Percentiles rank a stretch among this genome's conserved stretches.
phyloP scores from a whole-genome alignment of 2,113 vertebrate genomes.

The Myodes glareolus region DNA sequence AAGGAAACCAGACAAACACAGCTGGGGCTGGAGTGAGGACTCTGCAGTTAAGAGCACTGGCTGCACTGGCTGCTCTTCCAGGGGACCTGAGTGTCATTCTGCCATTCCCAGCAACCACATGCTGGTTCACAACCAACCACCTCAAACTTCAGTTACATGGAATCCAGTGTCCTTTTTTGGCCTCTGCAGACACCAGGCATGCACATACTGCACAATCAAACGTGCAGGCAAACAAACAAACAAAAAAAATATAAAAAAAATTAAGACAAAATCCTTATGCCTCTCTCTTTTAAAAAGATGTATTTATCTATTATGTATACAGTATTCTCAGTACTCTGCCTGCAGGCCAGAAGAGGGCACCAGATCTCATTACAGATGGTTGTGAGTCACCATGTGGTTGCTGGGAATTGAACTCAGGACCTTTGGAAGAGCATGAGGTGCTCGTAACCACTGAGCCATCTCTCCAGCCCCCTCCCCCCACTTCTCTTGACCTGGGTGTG shows the following conservation, averaged over 20 bases:
- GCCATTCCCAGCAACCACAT: neutral
- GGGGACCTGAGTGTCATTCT: neutral
- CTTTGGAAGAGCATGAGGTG: too few species aligned
- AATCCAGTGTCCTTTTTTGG: neutral
- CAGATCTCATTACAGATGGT: too few species aligned
- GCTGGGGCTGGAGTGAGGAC: neutral
- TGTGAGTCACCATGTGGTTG: too few species aligned
- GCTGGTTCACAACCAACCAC: neutral
- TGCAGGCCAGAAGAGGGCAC: too few species aligned
- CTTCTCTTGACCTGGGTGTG: too few species aligned
- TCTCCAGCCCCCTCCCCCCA: too few species aligned
- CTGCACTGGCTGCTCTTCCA: neutral
- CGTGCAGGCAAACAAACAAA: neutral
- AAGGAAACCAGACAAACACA: neutral
- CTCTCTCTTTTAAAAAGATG: neutral
- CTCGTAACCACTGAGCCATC: too few species aligned
- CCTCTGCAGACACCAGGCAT: neutral
- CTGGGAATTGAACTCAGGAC: too few species aligned
- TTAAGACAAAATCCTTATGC: neutral
- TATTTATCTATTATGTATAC: too few species aligned
- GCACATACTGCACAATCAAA: neutral
- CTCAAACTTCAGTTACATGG: neutral
- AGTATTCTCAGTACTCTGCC: too few species aligned
- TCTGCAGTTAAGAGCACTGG: neutral
- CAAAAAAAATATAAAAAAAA: neutral